phyloP scores from a whole-genome alignment of 2,888 invertebrate genomes.

The Drosophila nr. fundita region DNA sequence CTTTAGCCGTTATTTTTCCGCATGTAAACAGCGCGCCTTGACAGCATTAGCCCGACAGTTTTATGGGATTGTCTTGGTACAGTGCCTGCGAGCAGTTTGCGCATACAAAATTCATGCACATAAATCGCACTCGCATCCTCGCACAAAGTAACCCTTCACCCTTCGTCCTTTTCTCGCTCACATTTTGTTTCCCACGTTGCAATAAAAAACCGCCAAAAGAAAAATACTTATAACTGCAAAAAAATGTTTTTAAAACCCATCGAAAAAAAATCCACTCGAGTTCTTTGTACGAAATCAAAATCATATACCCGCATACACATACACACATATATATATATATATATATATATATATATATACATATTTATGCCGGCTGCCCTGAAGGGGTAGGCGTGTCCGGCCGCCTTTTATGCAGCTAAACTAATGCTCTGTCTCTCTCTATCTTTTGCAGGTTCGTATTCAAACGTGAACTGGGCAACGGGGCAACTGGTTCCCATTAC shows the following conservation, averaged over 20 bases:
- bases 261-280: constrained; percentile 35
- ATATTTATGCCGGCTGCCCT: constrained; percentile 22
- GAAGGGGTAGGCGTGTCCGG: constrained; percentile 49
- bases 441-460: constrained; percentile 70
- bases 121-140: constrained; percentile 55
- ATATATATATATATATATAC: neutral
- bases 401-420: constrained; percentile 61
- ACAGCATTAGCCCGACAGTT: constrained; percentile 62
- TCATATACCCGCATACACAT: constrained; percentile 17
- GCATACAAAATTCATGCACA: constrained; percentile 62
- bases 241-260: constrained; percentile 28
- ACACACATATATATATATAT: neutral
- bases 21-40: constrained; percentile 43
- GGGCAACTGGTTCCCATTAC: constrained; percentile 36
- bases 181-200: constrained; percentile 67
- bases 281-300: constrained; percentile 46
- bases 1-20: constrained; percentile 11
- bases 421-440: constrained; percentile 51
- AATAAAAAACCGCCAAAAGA: constrained; percentile 54
- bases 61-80: constrained; percentile 54
- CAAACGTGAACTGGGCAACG: constrained; percentile 31
- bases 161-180: constrained; percentile 30
- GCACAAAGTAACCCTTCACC: constrained; percentile 21
- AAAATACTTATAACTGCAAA: constrained; percentile 7
- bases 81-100: constrained; percentile 65